Percentiles rank a stretch among this genome's conserved stretches.
Conservation (phyloP, 2,797 vertebrate species). For the Morus bassanus region DNA sequence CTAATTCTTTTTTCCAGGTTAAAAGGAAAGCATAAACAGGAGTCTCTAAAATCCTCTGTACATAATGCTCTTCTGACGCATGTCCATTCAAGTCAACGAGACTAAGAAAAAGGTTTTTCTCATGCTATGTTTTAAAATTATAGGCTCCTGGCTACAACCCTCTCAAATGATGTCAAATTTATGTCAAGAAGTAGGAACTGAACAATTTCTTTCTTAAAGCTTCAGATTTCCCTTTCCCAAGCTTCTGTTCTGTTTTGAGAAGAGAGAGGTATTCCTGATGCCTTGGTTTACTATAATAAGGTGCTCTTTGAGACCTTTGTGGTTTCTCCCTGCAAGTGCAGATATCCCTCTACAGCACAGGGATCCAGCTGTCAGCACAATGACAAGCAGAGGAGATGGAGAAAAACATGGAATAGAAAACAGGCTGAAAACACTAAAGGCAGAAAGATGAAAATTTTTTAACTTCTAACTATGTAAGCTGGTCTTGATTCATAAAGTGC, state of each 20-base stretch:
- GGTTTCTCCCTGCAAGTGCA: not conserved
- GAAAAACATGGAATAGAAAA: not conserved
- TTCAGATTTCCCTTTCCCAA: not conserved
- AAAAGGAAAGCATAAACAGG: not conserved
- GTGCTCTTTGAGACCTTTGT: not conserved
- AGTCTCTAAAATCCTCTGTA: not conserved
- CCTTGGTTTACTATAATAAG: not conserved
- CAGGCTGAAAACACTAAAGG: not conserved
- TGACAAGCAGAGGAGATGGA: not conserved
- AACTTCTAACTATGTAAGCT: not conserved
- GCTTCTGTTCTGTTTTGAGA: not conserved
- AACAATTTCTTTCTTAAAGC: not conserved
- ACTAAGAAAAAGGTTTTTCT: not conserved
- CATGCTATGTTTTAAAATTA: not conserved
- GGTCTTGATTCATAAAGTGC: not conserved
- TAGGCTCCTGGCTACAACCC: not conserved
- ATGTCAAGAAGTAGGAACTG: not conserved
- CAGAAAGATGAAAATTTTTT: not conserved
- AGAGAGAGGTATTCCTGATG: not conserved
- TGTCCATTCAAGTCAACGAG: not conserved
- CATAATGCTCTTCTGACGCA: not conserved
- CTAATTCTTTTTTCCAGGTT: not conserved
- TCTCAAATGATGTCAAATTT: not conserved
- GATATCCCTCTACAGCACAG: not conserved
- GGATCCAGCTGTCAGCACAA: not conserved